Conservation (phyloP, 2,888 invertebrate genomes). For the Pristionchus fissidentatus region DNA sequence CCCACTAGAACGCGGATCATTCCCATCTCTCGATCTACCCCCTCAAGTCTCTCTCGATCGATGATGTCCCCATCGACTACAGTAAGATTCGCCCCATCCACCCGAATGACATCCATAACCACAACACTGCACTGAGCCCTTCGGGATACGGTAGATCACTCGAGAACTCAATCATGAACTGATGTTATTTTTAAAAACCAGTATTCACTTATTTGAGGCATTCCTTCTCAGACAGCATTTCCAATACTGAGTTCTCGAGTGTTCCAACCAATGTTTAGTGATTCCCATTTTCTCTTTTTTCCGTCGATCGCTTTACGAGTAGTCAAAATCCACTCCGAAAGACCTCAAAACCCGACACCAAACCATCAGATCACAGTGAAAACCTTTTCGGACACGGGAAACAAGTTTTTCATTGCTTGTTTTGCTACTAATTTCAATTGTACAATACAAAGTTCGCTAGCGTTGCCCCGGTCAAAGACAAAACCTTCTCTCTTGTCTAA, state of each 20-base stretch:
- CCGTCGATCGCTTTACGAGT: neutral
- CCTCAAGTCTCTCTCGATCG: slow-evolving; percentile 7
- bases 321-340: slow-evolving; percentile 18
- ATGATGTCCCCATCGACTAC: neutral
- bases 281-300: neutral
- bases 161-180: neutral
- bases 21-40: slow-evolving; percentile 28
- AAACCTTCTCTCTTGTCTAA: too few species aligned
- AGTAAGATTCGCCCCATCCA: slow-evolving; percentile 17
- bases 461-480: too few species aligned
- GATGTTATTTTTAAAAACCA: too few species aligned
- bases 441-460: too few species aligned
- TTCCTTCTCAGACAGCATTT: too few species aligned
- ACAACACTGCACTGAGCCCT: slow-evolving; percentile 4
- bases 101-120: neutral
- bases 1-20: neutral
- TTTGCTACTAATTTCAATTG: too few species aligned
- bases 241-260: neutral
- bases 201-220: neutral
- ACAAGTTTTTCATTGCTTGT: too few species aligned
- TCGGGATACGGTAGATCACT: neutral
- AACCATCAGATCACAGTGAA: slow-evolving; percentile 7
- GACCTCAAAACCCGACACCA: neutral
- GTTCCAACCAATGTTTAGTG: too few species aligned
- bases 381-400: slow-evolving; percentile 25